Evolutionary conservation across 2,888 invertebrate species (phyloP), one percentile per base, ranked within the genome.

Genomic region (Sarcophaga subvicina): DNA sequence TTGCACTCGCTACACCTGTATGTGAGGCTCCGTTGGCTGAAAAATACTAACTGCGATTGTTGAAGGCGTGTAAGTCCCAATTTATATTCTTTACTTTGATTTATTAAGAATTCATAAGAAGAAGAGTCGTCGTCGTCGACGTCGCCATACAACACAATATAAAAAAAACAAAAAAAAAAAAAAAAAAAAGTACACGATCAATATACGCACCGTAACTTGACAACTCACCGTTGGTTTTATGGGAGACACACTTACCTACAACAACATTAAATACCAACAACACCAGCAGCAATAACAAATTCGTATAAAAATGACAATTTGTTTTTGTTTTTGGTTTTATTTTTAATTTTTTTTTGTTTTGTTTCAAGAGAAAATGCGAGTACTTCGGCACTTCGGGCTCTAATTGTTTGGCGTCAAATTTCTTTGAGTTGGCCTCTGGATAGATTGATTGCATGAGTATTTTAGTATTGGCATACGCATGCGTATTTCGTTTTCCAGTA

Each of bases 51-150:
- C 93, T 93, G 93, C 93, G 92, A 91, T 90, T 90, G 91, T 89
- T 91, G 90, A 90, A 90, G 91, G 91, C 90, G 90, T 90, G 91
- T 90, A 90, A 91, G 91, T 91, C 91, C 92, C 93, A 93, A 93
- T 93, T 93, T 93, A 93, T 93, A 93, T 93, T 93, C 93, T 92
- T 92, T 93, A 91, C 91, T 91, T 91, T 91, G 93, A 93, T 93
- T 93, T 93, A 93, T 93, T 93, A 93, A 92, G 92, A 93, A 93
- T 93, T 93, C 93, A 93, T 92, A 84, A 84, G 81, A 79, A 92
- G 92, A 91, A 91, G 92, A 92, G 91, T 90, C 90, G 37, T 37
- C 92, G 91, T 90, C 91, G 37, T 37, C 37, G 37, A 10, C 37
- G 8, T 37, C 37, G 37, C 10, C 37, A 37, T 37, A 10, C 2